phyloP scores from a whole-genome alignment of 2,797 vertebrate species.

The Eleutherodactylus coqui region DNA sequence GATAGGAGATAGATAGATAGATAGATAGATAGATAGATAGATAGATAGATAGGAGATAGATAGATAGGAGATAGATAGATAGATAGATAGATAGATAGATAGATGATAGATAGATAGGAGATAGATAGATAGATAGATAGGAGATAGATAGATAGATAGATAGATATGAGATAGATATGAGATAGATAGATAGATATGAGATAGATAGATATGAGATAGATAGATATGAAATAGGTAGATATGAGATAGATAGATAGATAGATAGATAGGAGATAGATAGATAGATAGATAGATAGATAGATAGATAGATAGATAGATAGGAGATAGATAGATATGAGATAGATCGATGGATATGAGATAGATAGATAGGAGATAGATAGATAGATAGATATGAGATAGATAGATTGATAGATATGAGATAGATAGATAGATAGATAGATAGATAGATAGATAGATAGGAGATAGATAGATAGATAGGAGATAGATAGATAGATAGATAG shows the following conservation, averaged over 20 bases:
- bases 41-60: neutral
- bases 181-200: neutral
- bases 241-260: slow-evolving; percentile 1
- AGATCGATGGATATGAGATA: neutral
- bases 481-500: too few species aligned
- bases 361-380: neutral
- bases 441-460: too few species aligned
- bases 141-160: slow-evolving; percentile 12
- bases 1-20: neutral
- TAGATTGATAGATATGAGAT: too few species aligned
- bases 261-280: neutral
- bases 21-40: neutral
- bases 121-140: slow-evolving; percentile 9
- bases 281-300: slow-evolving; percentile 12
- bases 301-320: slow-evolving; percentile 18
- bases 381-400: too few species aligned
- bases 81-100: neutral
- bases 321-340: neutral
- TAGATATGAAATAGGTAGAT: neutral
- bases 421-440: neutral
- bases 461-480: neutral
- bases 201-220: too few species aligned
- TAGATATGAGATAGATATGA: neutral
- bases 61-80: neutral
- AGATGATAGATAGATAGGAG: neutral